A percentile compares a stretch with the other conserved stretches of the same genome.
These are phyloP conservation scores for Colossoma macropomum DNA, from an alignment of 2,113 vertebrate species.

Conservation along the genomic window DNA sequence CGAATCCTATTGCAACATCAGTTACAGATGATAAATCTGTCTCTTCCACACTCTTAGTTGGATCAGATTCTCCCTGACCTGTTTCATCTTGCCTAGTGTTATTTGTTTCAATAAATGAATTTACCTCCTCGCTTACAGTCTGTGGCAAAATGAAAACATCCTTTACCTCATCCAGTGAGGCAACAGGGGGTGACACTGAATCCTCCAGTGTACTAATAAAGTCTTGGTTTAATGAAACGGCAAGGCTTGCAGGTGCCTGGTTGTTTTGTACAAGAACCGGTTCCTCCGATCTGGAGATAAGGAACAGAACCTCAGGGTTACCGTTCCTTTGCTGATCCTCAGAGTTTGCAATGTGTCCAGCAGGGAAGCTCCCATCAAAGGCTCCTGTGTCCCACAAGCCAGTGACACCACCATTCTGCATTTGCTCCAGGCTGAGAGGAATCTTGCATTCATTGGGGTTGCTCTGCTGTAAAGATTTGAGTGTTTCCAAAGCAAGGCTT, in stretches of 20 bases:
- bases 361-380: constrained; percentile 50
- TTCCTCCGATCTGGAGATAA: constrained; percentile 65
- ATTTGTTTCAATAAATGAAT: constrained; percentile 43
- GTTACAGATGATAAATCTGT: constrained; percentile 6
- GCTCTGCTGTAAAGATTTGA: constrained; percentile 29
- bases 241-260: constrained; percentile 40
- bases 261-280: constrained; percentile 31
- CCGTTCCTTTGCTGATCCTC: constrained; percentile 45
- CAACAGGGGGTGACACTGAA: constrained; percentile 68
- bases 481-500: constrained; percentile 39
- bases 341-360: neutral
- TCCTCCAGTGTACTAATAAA: constrained; percentile 73
- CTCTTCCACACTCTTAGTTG: neutral
- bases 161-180: constrained; percentile 67
- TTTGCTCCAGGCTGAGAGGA: constrained; percentile 40
- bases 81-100: constrained; percentile 41
- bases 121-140: constrained; percentile 64
- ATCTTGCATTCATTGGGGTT: constrained; percentile 43
- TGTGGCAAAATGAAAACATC: constrained; percentile 71
- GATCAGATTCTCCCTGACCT: constrained; percentile 37
- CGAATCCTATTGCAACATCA: constrained; percentile 35
- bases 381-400: constrained; percentile 51
- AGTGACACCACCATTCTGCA: constrained; percentile 30
- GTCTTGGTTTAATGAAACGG: constrained; percentile 63
- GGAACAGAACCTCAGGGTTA: constrained; percentile 60